Conservation (phyloP, 2,113 vertebrate species). For the Heterotis niloticus region DNA sequence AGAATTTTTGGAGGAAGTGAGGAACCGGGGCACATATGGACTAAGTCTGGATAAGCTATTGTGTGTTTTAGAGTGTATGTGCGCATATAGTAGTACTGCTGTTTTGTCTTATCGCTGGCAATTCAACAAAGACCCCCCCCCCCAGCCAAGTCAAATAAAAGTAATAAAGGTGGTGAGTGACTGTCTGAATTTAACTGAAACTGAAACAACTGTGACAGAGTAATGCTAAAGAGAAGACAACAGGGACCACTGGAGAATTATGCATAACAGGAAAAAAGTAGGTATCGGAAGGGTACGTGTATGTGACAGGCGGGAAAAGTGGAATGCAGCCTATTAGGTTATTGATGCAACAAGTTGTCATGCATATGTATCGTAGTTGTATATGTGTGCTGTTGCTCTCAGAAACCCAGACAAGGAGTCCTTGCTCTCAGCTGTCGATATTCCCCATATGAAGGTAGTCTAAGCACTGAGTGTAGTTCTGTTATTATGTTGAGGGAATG, state of each 20-base stretch:
- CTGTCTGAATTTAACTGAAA: not conserved
- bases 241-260: not conserved
- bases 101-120: not conserved
- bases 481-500: not conserved
- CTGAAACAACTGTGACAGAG: not conserved
- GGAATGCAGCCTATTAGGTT: not conserved
- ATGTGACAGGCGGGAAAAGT: conserved; percentile 8
- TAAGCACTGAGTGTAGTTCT: not conserved
- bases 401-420: conserved; percentile 24
- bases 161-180: not conserved
- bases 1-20: not conserved
- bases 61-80: not conserved
- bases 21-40: not conserved
- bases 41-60: not conserved
- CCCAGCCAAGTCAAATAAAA: not conserved
- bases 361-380: conserved; percentile 1
- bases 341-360: not conserved
- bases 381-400: conserved; percentile 22
- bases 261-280: not conserved
- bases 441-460: not conserved
- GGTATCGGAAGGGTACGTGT: not conserved
- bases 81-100: not conserved
- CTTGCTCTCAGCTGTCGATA: conserved; percentile 13
- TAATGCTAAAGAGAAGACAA: not conserved
- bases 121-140: not conserved